Evolutionary conservation across 2,888 invertebrate species (phyloP), one percentile per base, ranked within the genome.

Genomic region (Dynastes maya): DNA sequence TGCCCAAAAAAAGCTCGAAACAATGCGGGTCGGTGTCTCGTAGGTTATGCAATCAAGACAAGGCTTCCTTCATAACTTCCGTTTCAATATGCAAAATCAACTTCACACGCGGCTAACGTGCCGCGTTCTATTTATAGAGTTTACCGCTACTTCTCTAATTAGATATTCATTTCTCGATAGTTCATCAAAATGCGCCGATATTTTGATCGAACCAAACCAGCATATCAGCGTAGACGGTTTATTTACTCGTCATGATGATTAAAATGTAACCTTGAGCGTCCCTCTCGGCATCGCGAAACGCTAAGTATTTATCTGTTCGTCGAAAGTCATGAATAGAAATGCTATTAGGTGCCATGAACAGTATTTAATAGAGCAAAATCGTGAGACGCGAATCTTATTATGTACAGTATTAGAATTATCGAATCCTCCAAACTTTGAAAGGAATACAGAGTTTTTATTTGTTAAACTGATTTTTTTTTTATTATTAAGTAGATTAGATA

Each of bases 21-120:
- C 80, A 80, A 80, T 79, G 72, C 76, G 64, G 79, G 75, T 78
- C 79, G 76, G 72, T 74, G 76, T 78, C 70, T 79, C 64, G 67
- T 70, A 64, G 80, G 80, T 80, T 79, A 79, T 79, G 79, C 53
- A 79, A 80, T 71, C 53, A 74, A 78, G 78, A 76, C 58, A 77
- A 58, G 65, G 79, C 80, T 80, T 80, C 80, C 80, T 80, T 76
- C 77, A 74, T 76, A 76, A 77, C 76, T 80, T 80, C 80, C 80
- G 80, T 76, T 80, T 78, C 68, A 76, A 80, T 76, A 80, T 80
- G 80, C 80, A 64, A 78, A 80, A 63, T 58, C 55, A 51, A 61
- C 70, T 78, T 49, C 64, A 64, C 67, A 53, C 53, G 55, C 55
- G 71, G 76, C 65, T 78, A 75, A 70, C 78, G 76, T 63, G 65